These are phyloP conservation scores for Eilema griseolum DNA, from an alignment of 2,888 invertebrate genomes.

Conservation along the genomic window DNA sequence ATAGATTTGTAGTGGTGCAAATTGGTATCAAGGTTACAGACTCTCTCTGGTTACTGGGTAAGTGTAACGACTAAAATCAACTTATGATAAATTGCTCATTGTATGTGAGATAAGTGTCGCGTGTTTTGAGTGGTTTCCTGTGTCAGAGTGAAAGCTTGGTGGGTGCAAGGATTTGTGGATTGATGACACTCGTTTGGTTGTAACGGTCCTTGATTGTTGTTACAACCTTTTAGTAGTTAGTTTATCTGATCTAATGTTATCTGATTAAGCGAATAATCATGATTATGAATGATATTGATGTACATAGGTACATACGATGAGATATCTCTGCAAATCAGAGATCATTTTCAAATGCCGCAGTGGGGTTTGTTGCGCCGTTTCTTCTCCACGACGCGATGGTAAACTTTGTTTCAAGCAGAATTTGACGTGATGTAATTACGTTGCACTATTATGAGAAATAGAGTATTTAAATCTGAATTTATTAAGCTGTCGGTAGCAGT, in stretches of 20 bases:
- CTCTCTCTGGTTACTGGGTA: conserved; percentile 84
- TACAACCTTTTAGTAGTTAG: conserved; percentile 27
- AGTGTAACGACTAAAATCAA: conserved; percentile 84
- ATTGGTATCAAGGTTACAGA: conserved; percentile 84
- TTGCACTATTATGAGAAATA: too few relatives aligned
- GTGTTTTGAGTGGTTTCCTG: conserved; percentile 80
- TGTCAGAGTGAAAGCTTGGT: conserved; percentile 81
- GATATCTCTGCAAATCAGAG: too few relatives aligned
- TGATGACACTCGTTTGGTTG: conserved; percentile 58
- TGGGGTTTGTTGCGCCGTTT: too few relatives aligned
- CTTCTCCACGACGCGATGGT: too few relatives aligned
- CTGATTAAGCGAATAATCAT: background rate
- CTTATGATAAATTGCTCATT: conserved; percentile 85
- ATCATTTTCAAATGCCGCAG: too few relatives aligned
- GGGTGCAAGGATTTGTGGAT: conserved; percentile 70
- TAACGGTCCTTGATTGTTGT: conserved; percentile 43
- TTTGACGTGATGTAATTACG: too few relatives aligned
- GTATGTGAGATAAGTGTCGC: conserved; percentile 81
- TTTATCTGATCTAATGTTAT: background rate
- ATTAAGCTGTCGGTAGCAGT: too few relatives aligned
- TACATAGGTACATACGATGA: background rate
- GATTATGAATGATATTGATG: background rate
- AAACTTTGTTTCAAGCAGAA: too few relatives aligned
- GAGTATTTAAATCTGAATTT: too few relatives aligned
- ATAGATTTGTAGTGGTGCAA: conserved; percentile 75